Evolutionary conservation across 2,797 vertebrate genomes (phyloP), one percentile per base, ranked within the genome.

Genomic region (Myiotriccus ornatus): DNA sequence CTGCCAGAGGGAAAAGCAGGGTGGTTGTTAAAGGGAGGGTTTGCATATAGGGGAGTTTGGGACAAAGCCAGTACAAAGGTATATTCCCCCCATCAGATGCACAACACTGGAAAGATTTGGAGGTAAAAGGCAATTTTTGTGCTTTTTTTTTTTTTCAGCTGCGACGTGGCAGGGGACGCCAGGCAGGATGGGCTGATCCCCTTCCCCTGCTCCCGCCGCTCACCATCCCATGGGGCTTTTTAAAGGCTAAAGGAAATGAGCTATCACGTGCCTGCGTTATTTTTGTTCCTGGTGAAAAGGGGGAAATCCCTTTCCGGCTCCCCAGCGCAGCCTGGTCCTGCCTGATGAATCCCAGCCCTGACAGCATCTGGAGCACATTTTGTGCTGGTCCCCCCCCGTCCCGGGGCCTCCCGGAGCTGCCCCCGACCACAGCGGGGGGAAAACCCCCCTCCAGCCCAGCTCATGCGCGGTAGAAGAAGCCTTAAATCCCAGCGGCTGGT

Each of bases 291-390:
- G 56, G 87, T 75, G 87, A 87, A 92, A 81, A 53, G 39, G 75
- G 65, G 62, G 22, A 74, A 82, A 90, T 89, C 90, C 85, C 32
- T 93, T 95, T 93, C 90, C 28, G 21, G 92, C 90, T 91, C 81
- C 73, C 63, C 56, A 78, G 56, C 62, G 34, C 56, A 60, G 67
- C n/a, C 4, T 8, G 30, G 7, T 73, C 63, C 76, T 44, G 59
- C 65, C 52, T 56, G 62, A 35, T 15, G 4, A 23, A 37, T 57
- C 76, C 57, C 24, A 8, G 56, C 78, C 70, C n/a, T 2, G 14
- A 22, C 14, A 18, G 56, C 63, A 65, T 44, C 76, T 27, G 67
- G 35, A 85, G n/a, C 10, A 3, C 3, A 22, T 44, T 89, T 52
- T 11, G 69, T 7, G 5, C 1, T 0, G 59, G 28, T 52, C 15